Evolutionary conservation across 2,797 vertebrate genomes (phyloP).

Genomic region (Microtus obscurus): DNA sequence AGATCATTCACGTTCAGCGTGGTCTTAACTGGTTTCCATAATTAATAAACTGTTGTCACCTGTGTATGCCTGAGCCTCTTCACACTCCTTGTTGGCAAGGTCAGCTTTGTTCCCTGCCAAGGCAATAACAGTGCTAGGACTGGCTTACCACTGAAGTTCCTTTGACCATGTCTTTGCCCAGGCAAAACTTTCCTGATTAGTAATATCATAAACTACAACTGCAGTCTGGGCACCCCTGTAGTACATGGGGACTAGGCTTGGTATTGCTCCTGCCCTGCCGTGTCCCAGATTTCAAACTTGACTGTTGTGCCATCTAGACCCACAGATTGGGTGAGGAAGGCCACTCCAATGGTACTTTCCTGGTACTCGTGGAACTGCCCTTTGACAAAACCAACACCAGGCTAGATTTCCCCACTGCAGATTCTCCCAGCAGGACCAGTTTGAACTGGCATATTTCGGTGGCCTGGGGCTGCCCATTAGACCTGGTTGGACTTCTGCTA

Average conservation of each 20-base stretch:
- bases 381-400: too few relatives aligned
- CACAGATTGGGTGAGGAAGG: constrained; percentile 91
- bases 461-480: too few relatives aligned
- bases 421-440: too few relatives aligned
- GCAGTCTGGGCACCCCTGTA: constrained; percentile 91
- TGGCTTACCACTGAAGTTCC: constrained; percentile 91
- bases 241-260: constrained; percentile 92
- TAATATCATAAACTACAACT: constrained; percentile 91
- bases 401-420: too few relatives aligned
- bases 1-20: constrained; percentile 91
- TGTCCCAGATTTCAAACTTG: constrained; percentile 92
- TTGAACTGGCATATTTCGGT: too few relatives aligned
- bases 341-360: constrained; percentile 80
- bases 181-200: constrained; percentile 91
- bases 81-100: constrained; percentile 90
- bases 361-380: too few relatives aligned
- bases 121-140: constrained; percentile 91
- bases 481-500: too few relatives aligned
- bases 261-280: constrained; percentile 90
- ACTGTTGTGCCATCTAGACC: constrained; percentile 91
- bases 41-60: constrained; percentile 92
- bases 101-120: constrained; percentile 91
- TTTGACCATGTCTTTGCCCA: constrained; percentile 92
- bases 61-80: constrained; percentile 90
- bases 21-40: constrained; percentile 92